Evolutionary conservation across 2,797 vertebrate species (phyloP).

Genomic region (Miichthys miiuy): DNA sequence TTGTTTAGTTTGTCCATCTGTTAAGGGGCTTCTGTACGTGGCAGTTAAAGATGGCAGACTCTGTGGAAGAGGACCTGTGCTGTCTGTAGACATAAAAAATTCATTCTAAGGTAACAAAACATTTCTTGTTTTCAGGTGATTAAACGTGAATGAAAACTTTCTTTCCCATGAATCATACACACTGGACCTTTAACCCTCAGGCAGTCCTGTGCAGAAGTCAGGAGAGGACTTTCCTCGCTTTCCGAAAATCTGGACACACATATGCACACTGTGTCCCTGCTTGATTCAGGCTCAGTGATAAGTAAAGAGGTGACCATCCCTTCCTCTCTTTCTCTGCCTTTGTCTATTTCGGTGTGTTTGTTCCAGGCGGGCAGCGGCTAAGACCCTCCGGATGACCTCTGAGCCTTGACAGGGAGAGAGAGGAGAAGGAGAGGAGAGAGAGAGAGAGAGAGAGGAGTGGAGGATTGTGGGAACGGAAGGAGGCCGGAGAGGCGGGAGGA

Average conservation of each 20-base stretch:
- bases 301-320: slow-evolving; percentile 54
- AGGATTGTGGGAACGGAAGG: slow-evolving; percentile 71
- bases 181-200: too few relatives aligned
- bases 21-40: too few relatives aligned
- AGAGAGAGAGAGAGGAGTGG: slow-evolving; percentile 19
- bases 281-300: slow-evolving; percentile 23
- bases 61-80: too few relatives aligned
- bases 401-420: slow-evolving; percentile 30
- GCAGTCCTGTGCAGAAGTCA: background rate
- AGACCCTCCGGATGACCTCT: slow-evolving; percentile 43
- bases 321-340: slow-evolving; percentile 67
- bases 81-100: too few relatives aligned
- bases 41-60: too few relatives aligned
- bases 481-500: slow-evolving; percentile 27
- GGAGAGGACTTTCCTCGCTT: background rate
- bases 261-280: background rate
- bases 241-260: background rate
- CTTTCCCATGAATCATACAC: too few relatives aligned
- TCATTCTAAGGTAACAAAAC: too few relatives aligned
- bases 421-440: background rate
- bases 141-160: too few relatives aligned
- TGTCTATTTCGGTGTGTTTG: slow-evolving; percentile 74
- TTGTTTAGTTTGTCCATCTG: too few relatives aligned
- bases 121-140: too few relatives aligned
- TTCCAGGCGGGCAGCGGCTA: slow-evolving; percentile 50